Base-by-base conservation (phyloP, 2,113 vertebrate species). In the Prionailurus bengalensis region DNA sequence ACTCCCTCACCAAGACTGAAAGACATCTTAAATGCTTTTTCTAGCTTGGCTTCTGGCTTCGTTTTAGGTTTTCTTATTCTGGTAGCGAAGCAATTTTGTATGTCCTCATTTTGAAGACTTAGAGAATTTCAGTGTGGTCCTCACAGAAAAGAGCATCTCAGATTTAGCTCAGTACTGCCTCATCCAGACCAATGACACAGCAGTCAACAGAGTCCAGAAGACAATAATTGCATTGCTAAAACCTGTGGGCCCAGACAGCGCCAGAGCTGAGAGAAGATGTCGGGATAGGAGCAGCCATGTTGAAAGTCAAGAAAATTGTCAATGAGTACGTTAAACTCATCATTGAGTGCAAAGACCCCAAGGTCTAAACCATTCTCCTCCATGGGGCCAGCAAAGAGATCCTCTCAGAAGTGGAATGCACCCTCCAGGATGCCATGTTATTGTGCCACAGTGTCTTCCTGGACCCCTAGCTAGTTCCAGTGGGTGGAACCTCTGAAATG, bases 381-480 rank as follows among this genome's bases (percentile, higher is more conserved):
- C 98, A 99, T 1, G 99, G 99, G 0, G 99, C 99, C 95, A 99
- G 99, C 99, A 99, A 99, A 93, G 99, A 99, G 95, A 99, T 99
- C 96, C 98, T 99, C 0, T 99, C 99, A 0, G 99, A 99, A 97
- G 99, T 99, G 71, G 99, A 99, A 84, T 99, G 99, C 19, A 99
- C 99, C 98, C 99, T 99, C 8, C 99, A 99, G 98, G 99, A 99
- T 0, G 99, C 99, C 94, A 99, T 99, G 99, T 99, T 99, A 97
- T 99, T 99, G 68, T 99, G 99, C 55, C 99, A 99, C 33, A 99
- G 99, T 0, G 99, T 99, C 16, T 98, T 99, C 17, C 88, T 99
- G 13, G 99, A 99, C 48, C 99, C 99, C 0, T 98, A 98, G 97
- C 98, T 99, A 97, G 98, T 99, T 94, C 99, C 99, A 0, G 99